Evolutionary conservation across 2,888 invertebrate genomes (phyloP).

Genomic region (Hoplodrina ambigua): DNA sequence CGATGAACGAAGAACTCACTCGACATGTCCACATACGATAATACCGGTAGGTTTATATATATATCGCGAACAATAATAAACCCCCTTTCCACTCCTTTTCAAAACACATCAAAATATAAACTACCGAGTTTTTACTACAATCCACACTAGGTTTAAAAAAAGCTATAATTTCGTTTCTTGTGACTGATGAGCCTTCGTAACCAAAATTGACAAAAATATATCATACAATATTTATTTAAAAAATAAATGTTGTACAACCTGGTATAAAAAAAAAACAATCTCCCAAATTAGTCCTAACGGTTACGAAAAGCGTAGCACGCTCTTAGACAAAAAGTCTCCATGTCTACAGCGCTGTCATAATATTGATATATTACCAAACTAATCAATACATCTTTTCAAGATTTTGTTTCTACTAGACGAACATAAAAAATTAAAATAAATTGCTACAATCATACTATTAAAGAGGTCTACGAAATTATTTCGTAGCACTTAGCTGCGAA

Average conservation of each 20-base stretch:
- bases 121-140: too few species aligned
- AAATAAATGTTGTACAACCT: neutral
- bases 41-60: neutral
- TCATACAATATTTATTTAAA: too few species aligned
- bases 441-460: neutral
- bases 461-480: constrained; percentile 24
- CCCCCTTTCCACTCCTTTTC: neutral
- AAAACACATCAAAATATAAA: too few species aligned
- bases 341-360: neutral
- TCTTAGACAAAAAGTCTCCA: neutral
- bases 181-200: neutral
- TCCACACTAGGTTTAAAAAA: too few species aligned
- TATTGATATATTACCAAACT: neutral
- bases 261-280: neutral
- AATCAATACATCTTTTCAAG: neutral
- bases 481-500: constrained; percentile 45
- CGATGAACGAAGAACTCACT: constrained; percentile 21
- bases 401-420: neutral
- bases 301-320: constrained; percentile 6
- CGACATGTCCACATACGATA: neutral
- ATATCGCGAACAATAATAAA: too few species aligned
- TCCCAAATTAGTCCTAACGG: neutral
- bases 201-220: too few species aligned
- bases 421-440: neutral
- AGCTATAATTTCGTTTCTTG: too few species aligned